Conservation (phyloP, 2,888 invertebrate species). For the Lucinisca nassula region DNA sequence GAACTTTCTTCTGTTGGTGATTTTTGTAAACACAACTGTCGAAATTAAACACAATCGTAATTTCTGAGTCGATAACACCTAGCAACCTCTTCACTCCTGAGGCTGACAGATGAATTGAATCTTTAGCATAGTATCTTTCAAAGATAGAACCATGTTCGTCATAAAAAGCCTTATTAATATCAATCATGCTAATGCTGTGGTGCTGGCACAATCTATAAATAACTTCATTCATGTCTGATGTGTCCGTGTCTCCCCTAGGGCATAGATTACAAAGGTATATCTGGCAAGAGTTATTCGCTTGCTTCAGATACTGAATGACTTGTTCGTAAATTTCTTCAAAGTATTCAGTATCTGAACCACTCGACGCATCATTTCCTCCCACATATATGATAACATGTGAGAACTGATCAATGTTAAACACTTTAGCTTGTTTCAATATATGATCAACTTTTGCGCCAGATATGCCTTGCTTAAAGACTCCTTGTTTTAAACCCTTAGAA, state of each 20-base stretch:
- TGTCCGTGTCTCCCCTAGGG: constrained; percentile 1
- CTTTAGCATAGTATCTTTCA: background rate
- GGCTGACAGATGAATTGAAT: background rate
- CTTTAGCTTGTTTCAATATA: background rate
- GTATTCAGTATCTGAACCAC: background rate
- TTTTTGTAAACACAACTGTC: background rate
- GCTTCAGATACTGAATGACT: background rate
- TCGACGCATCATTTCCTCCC: constrained; percentile 4
- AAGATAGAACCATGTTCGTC: background rate
- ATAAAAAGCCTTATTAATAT: background rate
- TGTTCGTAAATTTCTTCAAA: constrained; percentile 11
- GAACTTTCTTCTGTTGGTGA: background rate
- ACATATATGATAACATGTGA: background rate
- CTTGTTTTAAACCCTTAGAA: background rate
- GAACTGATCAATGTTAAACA: background rate
- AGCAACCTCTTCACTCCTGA: constrained; percentile 7
- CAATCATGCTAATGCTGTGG: background rate
- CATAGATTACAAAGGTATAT: constrained; percentile 3
- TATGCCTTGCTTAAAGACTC: background rate
- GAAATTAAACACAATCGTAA: background rate
- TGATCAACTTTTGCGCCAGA: background rate
- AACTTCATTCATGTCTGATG: background rate
- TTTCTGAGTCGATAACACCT: background rate
- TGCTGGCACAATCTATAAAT: background rate
- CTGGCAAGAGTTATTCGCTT: background rate